Evolutionary conservation across 2,113 vertebrate species (phyloP).

Genomic region (Prolemur simus): DNA sequence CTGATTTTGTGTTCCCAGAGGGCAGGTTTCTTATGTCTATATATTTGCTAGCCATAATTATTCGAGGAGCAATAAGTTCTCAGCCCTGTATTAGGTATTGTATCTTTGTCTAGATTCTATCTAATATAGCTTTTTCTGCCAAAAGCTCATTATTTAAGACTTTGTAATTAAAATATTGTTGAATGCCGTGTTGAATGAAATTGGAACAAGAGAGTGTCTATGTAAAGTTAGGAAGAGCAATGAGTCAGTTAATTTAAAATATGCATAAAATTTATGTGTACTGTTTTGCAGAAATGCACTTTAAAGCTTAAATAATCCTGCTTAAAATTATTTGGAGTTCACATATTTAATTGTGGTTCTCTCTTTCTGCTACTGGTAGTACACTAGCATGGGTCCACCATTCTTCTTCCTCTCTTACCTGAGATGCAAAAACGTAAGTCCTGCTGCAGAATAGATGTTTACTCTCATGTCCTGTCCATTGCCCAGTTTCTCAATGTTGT

Average conservation of each 20-base stretch:
- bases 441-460: not conserved
- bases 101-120: not conserved
- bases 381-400: accelerated
- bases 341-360: not conserved
- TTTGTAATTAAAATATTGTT: not conserved
- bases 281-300: not conserved
- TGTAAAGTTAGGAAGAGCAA: not conserved
- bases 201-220: not conserved
- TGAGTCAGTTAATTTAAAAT: not conserved
- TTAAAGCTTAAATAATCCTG: not conserved
- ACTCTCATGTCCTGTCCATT: not conserved
- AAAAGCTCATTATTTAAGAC: not conserved
- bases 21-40: not conserved
- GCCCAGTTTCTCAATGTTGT: not conserved
- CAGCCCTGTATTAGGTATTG: not conserved
- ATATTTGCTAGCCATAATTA: not conserved
- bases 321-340: not conserved
- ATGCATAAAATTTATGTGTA: not conserved
- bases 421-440: not conserved
- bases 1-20: not conserved
- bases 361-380: not conserved
- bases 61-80: not conserved
- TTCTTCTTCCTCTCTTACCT: conserved; percentile 47
- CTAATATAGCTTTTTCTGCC: not conserved
- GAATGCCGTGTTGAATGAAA: not conserved